phyloP scores from a whole-genome alignment of 2,113 vertebrate species.

The Athene noctua region DNA sequence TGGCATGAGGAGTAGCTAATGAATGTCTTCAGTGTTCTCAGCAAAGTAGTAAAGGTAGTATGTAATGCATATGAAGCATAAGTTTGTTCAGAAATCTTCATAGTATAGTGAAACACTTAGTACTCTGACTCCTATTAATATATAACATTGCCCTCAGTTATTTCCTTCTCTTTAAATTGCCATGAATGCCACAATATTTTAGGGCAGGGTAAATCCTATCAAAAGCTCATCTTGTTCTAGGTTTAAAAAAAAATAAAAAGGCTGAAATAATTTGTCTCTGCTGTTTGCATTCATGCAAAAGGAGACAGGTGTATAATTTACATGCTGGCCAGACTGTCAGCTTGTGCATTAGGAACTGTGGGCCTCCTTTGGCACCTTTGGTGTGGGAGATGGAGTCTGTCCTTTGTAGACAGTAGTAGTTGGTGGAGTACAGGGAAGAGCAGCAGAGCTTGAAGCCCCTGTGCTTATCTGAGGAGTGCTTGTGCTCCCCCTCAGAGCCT shows the following conservation, averaged over 20 bases:
- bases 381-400: not conserved
- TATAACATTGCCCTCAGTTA: not conserved
- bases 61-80: not conserved
- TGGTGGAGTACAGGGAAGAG: not conserved
- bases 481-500: not conserved
- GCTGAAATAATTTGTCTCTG: not conserved
- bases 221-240: not conserved
- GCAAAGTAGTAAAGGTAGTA: not conserved
- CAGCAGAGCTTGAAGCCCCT: not conserved
- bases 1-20: constrained; percentile 16
- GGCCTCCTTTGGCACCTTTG: not conserved
- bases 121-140: not conserved
- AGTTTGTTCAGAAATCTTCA: not conserved
- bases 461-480: not conserved
- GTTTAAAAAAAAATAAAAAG: not conserved
- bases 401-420: not conserved
- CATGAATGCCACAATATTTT: not conserved
- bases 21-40: constrained; percentile 24
- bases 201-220: not conserved
- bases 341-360: not conserved
- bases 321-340: not conserved
- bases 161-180: not conserved
- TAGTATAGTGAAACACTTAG: not conserved
- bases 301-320: not conserved
- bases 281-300: not conserved